These are phyloP conservation scores for Lontra canadensis DNA, from an alignment of 2,113 vertebrate species.

Conservation along the genomic window DNA sequence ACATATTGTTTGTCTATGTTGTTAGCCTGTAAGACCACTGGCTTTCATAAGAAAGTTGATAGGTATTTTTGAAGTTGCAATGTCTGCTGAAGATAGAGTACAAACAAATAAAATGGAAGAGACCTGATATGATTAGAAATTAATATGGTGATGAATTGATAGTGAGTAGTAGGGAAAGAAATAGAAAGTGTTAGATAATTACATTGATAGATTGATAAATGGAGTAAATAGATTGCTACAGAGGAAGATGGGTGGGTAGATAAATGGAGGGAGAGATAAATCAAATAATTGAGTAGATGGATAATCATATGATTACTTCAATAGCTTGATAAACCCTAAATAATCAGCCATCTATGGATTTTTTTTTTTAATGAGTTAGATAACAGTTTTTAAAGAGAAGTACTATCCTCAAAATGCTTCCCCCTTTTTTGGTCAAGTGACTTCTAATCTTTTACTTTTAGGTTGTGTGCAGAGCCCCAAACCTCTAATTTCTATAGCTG, in stretches of 20 bases:
- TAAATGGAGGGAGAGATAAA: slow-evolving; percentile 51
- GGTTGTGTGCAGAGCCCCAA: neutral
- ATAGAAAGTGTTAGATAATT: slow-evolving; percentile 59
- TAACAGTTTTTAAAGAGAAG: neutral
- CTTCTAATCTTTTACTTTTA: neutral
- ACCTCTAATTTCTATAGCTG: neutral
- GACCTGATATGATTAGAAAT: slow-evolving; percentile 27
- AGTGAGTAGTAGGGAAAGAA: neutral
- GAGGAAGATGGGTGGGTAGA: slow-evolving; percentile 59
- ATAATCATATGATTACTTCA: slow-evolving; percentile 25
- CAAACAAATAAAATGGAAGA: slow-evolving; percentile 25
- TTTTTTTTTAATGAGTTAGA: neutral
- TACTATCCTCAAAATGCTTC: neutral
- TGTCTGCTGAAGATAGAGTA: slow-evolving; percentile 7
- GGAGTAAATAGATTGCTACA: slow-evolving; percentile 41
- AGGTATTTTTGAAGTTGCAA: slow-evolving; percentile 46
- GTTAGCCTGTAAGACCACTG: slow-evolving; percentile 43
- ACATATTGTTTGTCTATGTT: slow-evolving; percentile 53
- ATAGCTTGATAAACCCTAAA: slow-evolving; percentile 53
- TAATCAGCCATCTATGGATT: slow-evolving; percentile 43
- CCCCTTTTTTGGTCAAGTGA: neutral
- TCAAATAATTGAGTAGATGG: slow-evolving; percentile 49
- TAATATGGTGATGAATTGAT: slow-evolving; percentile 47
- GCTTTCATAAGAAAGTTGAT: slow-evolving; percentile 25
- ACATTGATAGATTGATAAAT: slow-evolving; percentile 64